Evolutionary conservation across 2,113 vertebrate species (phyloP), one percentile per base, ranked within the genome.

Genomic region (Bostrychus sinensis): DNA sequence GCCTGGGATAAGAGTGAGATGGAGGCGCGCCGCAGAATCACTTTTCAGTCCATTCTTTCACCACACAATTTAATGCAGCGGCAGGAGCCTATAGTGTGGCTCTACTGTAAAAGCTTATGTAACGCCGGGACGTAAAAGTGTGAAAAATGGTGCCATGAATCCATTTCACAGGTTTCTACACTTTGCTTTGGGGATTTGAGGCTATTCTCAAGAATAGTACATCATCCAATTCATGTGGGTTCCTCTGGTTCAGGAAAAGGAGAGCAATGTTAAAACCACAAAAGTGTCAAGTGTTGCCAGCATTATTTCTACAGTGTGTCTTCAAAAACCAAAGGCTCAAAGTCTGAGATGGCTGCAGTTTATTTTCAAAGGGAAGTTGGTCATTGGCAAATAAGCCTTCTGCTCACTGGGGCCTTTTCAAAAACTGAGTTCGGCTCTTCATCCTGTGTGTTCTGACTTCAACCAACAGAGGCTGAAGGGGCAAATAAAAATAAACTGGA

Each of bases 121-220:
- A 78, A 77, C 77, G 46, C 53, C 62, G 38, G 53, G 68, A 76
- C 62, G 63, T 54, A 63, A 3, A 30, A 53, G 34, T 74, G 84
- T 80, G 64, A 80, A 72, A 71, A 75, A 80, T 54, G 57, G 53
- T 62, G 71, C 56, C 56, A 56, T 59, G 71, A 75, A 82, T 82
- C 61, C 72, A 80, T 81, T 77, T 76, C 58, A 56, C 69, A 83
- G 72, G 57, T 77, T 78, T 72, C 63, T 61, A 58, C 26, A 46
- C 69, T 63, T 68, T 72, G 43, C 77, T 61, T 70, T 67, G 51
- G 72, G 74, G 61, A 74, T 69, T 81, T 65, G 34, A 48, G 23
- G 17, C 36, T 46, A 32, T 50, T 17, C 50, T 69, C 25, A 30
- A 22, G 32, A 9, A 34, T n/a, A 26, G 43, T 65, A 61, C 51